Evolutionary conservation across 2,113 vertebrate species (phyloP), one percentile per base, ranked within the genome.

Genomic region (Vombatus ursinus): DNA sequence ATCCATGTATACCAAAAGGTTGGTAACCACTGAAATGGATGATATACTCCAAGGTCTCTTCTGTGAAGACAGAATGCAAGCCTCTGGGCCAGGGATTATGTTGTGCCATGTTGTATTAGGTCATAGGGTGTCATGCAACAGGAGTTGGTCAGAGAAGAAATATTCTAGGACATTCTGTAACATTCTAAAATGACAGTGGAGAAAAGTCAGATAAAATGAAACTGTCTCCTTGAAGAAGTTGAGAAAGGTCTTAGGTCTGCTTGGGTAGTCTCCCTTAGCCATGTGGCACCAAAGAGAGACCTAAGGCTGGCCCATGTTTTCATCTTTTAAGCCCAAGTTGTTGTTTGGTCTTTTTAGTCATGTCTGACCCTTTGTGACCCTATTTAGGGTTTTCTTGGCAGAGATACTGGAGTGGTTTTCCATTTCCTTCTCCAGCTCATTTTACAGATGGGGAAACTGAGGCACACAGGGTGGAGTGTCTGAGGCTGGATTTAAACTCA

Each of bases 211-310:
- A 51, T 50, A 24, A 93, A 91, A 94, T 11, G 47, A 37, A 91
- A 49, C 84, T 77, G 11, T 44, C 8, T 11, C 0, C 0, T 7
- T 26, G 54, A 31, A 49, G 49, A 77, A 37, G 0, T 0, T 19
- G 50, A 49, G 47, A 92, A 22, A n/a, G 28, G 24, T 11, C 53
- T 47, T 16, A 50, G 47, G 2, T 2, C 11, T n/a, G 50, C 92
- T 19, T 6, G 9, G 12, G 53, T 84, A n/a, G 12, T 26, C n/a
- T 28, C 25, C 6, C 47, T 31, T 16, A 2, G 6, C 10, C 14
- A 25, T 1, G 51, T 0, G 22, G 48, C 47, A 53, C 53, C 68
- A 16, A 19, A 52, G 50, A 51, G 26, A 61, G 31, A 31, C 3
- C 11, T n/a, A 77, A 19, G 37, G 31, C 16, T 2, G n/a, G 68